Base-by-base conservation (phyloP, 2,888 invertebrate species). In the Dicranocentrus wangi region DNA sequence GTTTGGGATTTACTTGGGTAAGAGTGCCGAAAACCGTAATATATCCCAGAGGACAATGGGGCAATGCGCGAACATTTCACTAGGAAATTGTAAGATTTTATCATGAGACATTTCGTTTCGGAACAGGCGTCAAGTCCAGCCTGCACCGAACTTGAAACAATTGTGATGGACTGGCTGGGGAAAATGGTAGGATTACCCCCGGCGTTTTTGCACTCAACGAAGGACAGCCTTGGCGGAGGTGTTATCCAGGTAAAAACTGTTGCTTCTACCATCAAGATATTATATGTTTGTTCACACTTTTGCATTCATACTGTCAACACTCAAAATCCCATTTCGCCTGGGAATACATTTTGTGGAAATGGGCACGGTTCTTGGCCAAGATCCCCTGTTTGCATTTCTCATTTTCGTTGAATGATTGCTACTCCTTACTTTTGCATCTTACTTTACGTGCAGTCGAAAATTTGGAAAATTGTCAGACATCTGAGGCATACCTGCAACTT, bases 81-180 rank as follows among this genome's bases (percentile, higher is more conserved):
- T 39, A 25, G 39, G n/a, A n/a, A 21, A 13, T 71, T 70, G 39
- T 55, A 19, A 5, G 19, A 58, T 51, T 17, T 68, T 1, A 28
- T 55, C 13, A 8, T 5, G 25, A 55, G 23, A 8, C 8, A 51
- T 19, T 17, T 51, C 8, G 1, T 51, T 21, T 1, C 25, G 19
- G 5, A 51, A 32, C 87, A 97, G 97, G 98, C 97, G 0, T 96
- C 97, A 0, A 98, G 98, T 84, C 99, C 99, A 0, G 99, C 97
- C 0, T 97, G 97, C 85, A 99, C 99, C 0, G 99, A 99, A 89
- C 89, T 99, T 87, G 99, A 99, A 90, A 96, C 95, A 69, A 94
- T 99, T 25, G 96, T 98, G 0, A 96, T 98, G 95, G 98, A 99
- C 89, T 99, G 99, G 99, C 90, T 99, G 76, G 98, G 96, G 0